Evolutionary conservation across 1,140 invertebrate genomes (phyloP), one percentile per base, ranked within the genome.

Genomic region (Campoletis sonorensis): DNA sequence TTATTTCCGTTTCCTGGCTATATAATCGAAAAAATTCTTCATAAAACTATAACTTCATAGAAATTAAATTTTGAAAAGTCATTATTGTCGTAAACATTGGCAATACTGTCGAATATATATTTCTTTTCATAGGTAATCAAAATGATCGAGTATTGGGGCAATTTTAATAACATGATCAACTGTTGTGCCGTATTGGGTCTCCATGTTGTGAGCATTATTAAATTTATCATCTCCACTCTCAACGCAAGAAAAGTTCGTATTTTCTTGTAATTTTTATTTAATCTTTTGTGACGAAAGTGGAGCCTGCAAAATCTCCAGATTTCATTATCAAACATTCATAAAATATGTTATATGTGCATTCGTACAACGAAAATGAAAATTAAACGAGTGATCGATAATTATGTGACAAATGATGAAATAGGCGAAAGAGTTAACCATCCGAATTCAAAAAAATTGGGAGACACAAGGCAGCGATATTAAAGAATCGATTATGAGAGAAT

Each of bases 111-210:
- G 10, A 7, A 72, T 45, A 51, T 40, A 21, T 73, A 73, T 49
- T 73, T 37, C n/a, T 51, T 27, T 10, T 23, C 49, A 67, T 30
- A 76, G 73, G 2, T 76, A 26, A 58, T 58, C 1, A 76, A 76
- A 54, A 58, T 76, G 15, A 16, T 18, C 2, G 49, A 76, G 73
- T 76, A 27, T 76, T 26, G 54, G 49, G 73, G 73, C 10, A n/a
- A 76, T 58, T 26, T 58, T 3, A 30, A 76, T 27, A 49, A 15
- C 11, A 76, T 58, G 73, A 76, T 76, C 4, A 13, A 16, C 23
- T 76, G 73, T 18, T 51, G 54, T 33, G 49, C 73, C 2, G 27
- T 76, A 1, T 58, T 76, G 73, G 73, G 49, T 4, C 45, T 58
- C 23, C 73, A 76, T n/a, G 45, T 27, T 18, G 23, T 49, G 16